These are phyloP conservation scores for Incurvaria masculella DNA, from an alignment of 2,888 invertebrate genomes.

Conservation along the genomic window DNA sequence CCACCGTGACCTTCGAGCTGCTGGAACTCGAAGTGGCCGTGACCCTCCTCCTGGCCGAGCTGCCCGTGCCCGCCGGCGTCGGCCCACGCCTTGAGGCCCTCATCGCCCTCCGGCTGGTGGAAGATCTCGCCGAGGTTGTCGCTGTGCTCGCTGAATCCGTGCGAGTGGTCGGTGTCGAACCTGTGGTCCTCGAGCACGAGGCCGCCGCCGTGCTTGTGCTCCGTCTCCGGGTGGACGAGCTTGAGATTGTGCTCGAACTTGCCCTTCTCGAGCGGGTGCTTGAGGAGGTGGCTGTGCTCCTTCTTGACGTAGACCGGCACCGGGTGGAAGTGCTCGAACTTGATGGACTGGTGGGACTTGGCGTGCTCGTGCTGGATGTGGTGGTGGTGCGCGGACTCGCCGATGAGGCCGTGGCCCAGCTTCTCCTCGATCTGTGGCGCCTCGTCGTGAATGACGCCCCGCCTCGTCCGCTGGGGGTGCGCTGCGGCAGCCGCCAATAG, in stretches of 20 bases:
- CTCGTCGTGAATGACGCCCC: slow-evolving; percentile 40
- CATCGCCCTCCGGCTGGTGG: slow-evolving; percentile 19
- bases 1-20: slow-evolving; percentile 25
- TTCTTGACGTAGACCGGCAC: slow-evolving; percentile 68
- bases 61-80: slow-evolving; percentile 11
- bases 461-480: slow-evolving; percentile 24
- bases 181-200: slow-evolving; percentile 59
- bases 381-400: slow-evolving; percentile 55
- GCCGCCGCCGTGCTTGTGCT: slow-evolving; percentile 57
- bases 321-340: slow-evolving; percentile 67
- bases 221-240: slow-evolving; percentile 58
- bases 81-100: slow-evolving; percentile 10
- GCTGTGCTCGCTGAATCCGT: slow-evolving; percentile 9
- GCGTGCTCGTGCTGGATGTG: slow-evolving; percentile 63
- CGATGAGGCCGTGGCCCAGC: slow-evolving; percentile 37
- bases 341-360: slow-evolving; percentile 67
- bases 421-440: slow-evolving; percentile 37
- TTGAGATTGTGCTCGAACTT: slow-evolving; percentile 59
- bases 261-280: slow-evolving; percentile 63
- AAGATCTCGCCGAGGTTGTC: slow-evolving; percentile 19
- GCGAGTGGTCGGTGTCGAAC: slow-evolving; percentile 36
- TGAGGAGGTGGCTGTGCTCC: slow-evolving; percentile 61
- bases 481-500: slow-evolving; percentile 44
- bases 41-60: slow-evolving; percentile 2
- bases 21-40: slow-evolving; percentile 15